Evolutionary conservation across 1,140 invertebrate genomes (phyloP), one percentile per base, ranked within the genome.

Genomic region (Drosophila tristis): DNA sequence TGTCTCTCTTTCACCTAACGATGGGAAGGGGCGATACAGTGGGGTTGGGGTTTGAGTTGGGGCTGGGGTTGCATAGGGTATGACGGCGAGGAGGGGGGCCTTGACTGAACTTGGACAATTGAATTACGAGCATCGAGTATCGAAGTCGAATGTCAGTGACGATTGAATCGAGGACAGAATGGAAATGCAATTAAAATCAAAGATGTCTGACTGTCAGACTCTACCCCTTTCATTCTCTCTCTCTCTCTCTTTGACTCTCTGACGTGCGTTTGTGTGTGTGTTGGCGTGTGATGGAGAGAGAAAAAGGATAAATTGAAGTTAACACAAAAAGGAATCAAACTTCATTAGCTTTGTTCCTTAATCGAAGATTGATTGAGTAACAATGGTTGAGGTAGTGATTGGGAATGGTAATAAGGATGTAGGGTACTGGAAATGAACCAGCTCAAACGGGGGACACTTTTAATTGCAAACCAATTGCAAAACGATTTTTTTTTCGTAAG

Each of bases 121-220:
- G 74, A 81, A 81, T 81, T 81, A 71, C 67, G 65, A 70, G 53
- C 43, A 23, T 31, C 39, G 59, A 62, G 57, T 50, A 80, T 76
- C 71, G 63, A 80, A 81, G 79, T 74, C 64, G 74, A 74, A 74
- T 81, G 79, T 78, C 79, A 59, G 23, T 73, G 48, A 31, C 61
- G 67, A 71, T 70, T 70, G 65, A 70, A 67, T 68, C 29, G 42
- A 43, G 48, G 49, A 42, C 63, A 68, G 47, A 70, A 67, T 81
- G 74, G 54, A 78, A 80, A 80, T 78, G 80, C 67, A 82, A 82
- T 80, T 80, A 80, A 80, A 80, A 82, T 80, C 78, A 82, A 82
- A 82, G 67, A 70, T 71, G 50, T 70, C 50, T 45, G 65, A 71
- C 45, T 70, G 43, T 44, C 63, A 68, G 29, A 68, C 65, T 55